These are phyloP conservation scores for Oreocharis arfaki DNA, from an alignment of 2,113 vertebrate species.

Conservation along the genomic window DNA sequence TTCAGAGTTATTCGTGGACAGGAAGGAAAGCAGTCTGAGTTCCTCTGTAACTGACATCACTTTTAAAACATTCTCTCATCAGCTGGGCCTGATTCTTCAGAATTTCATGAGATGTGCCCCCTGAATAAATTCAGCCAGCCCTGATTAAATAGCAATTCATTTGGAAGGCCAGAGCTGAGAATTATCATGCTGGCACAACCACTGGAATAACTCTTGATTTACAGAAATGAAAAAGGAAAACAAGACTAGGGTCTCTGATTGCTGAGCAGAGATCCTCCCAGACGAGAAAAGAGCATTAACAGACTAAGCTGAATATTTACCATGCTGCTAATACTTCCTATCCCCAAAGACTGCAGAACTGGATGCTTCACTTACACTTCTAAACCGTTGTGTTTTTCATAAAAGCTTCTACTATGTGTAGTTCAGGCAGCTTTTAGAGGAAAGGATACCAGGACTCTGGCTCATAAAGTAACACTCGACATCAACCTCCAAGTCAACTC, in stretches of 20 bases:
- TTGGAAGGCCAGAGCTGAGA: background rate
- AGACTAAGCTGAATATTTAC: background rate
- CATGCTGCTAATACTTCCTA: background rate
- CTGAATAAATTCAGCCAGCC: background rate
- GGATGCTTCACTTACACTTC: background rate
- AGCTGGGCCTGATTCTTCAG: background rate
- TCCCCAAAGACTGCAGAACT: background rate
- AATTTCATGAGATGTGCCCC: background rate
- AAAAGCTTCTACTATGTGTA: background rate
- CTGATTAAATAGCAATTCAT: background rate
- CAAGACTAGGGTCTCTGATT: background rate
- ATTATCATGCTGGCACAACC: background rate
- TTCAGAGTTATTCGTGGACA: background rate
- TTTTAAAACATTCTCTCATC: background rate
- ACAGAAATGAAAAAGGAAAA: background rate
- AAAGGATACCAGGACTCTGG: background rate
- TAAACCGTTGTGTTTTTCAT: background rate
- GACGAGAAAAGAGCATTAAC: background rate
- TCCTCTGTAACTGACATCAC: background rate
- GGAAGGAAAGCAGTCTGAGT: background rate
- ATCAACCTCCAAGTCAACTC: background rate
- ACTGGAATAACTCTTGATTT: background rate
- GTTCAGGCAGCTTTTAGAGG: background rate
- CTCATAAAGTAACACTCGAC: background rate
- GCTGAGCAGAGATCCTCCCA: background rate